Conservation (phyloP, 2,888 invertebrate species). For the Buathra laborator region DNA sequence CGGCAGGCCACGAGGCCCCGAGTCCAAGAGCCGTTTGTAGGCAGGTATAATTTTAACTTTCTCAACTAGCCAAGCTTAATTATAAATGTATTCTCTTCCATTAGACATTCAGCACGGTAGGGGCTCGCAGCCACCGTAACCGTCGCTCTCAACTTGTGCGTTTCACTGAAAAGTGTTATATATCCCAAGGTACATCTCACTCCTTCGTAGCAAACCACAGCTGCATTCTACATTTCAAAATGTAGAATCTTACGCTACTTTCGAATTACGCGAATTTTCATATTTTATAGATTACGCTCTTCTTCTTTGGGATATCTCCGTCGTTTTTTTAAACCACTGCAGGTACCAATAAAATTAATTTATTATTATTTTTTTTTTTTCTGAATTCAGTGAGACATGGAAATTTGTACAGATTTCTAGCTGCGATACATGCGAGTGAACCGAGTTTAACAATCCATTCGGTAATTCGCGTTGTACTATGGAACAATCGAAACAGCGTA, state of each 20-base stretch:
- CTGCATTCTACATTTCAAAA: background rate
- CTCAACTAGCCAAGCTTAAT: constrained; percentile 80
- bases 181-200: constrained; percentile 9
- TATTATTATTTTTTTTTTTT: background rate
- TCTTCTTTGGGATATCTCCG: background rate
- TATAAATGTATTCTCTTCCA: constrained; percentile 79
- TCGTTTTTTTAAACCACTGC: background rate
- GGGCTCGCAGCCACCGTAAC: constrained; percentile 43
- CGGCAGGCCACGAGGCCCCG: constrained; percentile 63
- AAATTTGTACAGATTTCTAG: no score
- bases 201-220: background rate
- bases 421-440: no score
- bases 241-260: background rate
- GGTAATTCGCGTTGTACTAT: no score
- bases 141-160: constrained; percentile 56
- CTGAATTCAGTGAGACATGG: background rate
- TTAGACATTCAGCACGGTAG: constrained; percentile 75
- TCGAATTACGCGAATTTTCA: background rate
- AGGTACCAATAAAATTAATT: background rate
- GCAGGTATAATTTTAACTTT: constrained; percentile 83
- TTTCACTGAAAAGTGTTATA: constrained; percentile 38
- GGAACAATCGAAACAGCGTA: background rate
- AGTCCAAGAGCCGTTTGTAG: constrained; percentile 68
- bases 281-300: background rate
- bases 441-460: no score